Percentiles rank a stretch among this genome's conserved stretches.
Conservation (phyloP, 37 sponge, comb jelly and placozoan genomes). For the Chondrilla cf. caribensis region DNA sequence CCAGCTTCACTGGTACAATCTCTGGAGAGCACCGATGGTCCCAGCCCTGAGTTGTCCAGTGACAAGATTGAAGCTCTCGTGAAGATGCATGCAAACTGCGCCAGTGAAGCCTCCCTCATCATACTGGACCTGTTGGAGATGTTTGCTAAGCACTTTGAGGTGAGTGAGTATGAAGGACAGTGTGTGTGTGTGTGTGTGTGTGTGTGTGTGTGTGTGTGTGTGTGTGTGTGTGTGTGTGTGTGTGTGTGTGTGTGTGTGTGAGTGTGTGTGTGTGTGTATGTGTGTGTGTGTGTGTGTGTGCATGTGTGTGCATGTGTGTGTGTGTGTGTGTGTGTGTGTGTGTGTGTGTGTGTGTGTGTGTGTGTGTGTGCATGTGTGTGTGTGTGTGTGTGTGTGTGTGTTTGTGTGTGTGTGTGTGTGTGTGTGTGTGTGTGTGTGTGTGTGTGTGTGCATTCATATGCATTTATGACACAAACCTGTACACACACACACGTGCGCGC, state of each 20-base stretch:
- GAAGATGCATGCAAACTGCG: slow-evolving; percentile 27
- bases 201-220: slow-evolving; percentile 29
- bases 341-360: no score
- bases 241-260: not conserved
- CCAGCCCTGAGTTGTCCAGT: not conserved
- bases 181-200: slow-evolving; percentile 18
- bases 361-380: no score
- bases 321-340: no score
- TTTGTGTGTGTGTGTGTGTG: no score
- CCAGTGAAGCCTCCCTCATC: slow-evolving; percentile 77
- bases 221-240: not conserved
- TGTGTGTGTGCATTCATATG: no score
- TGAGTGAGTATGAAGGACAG: slow-evolving; percentile 14
- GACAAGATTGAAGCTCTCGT: slow-evolving; percentile 11
- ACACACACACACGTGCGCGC: no score
- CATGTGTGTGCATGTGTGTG: not conserved
- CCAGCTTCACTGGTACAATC: not conserved
- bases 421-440: no score
- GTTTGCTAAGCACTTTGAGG: slow-evolving; percentile 63
- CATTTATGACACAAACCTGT: no score
- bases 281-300: not conserved
- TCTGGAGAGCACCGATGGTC: no score
- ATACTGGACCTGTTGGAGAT: slow-evolving; percentile 66
- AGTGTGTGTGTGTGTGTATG: not conserved
- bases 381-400: no score